Evolutionary conservation across 2,888 invertebrate species (phyloP).

Genomic region (Halocaridina rubra): DNA sequence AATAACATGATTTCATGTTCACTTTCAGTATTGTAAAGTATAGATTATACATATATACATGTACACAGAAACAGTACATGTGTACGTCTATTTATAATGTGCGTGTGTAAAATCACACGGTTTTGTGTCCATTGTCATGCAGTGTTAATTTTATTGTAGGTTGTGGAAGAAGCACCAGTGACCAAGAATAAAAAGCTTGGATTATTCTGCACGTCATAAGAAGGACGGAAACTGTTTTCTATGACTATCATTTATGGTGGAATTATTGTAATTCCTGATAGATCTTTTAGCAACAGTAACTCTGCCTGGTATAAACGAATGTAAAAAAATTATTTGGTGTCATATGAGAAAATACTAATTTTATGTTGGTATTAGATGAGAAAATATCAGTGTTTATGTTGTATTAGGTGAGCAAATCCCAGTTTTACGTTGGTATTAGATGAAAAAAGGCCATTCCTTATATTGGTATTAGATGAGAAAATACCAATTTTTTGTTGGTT

Average conservation of each 20-base stretch:
- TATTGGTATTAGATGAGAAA: too few relatives aligned
- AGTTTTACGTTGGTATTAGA: not conserved
- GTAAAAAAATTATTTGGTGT: not conserved
- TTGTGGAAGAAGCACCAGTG: constrained; percentile 47
- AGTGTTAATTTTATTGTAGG: constrained; percentile 10
- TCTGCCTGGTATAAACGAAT: too few relatives aligned
- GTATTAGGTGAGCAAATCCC: not conserved
- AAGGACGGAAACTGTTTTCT: not conserved
- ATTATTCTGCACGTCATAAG: constrained; percentile 43
- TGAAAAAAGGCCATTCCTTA: too few relatives aligned
- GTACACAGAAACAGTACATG: not conserved
- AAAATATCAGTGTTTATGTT: not conserved
- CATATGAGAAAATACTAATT: not conserved
- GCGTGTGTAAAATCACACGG: too few relatives aligned
- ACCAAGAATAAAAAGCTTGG: constrained; percentile 30
- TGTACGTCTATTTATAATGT: too few relatives aligned
- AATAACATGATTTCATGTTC: too few relatives aligned
- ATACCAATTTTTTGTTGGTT: too few relatives aligned
- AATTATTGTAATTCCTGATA: too few relatives aligned
- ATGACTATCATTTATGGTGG: not conserved
- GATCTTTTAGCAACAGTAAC: too few relatives aligned
- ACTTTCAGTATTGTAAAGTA: too few relatives aligned
- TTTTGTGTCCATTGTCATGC: too few relatives aligned
- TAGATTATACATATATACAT: too few relatives aligned
- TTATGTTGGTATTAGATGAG: not conserved